Evolutionary conservation across 2,888 invertebrate genomes (phyloP), one percentile per base, ranked within the genome.

Genomic region (Cheilosia variabilis): DNA sequence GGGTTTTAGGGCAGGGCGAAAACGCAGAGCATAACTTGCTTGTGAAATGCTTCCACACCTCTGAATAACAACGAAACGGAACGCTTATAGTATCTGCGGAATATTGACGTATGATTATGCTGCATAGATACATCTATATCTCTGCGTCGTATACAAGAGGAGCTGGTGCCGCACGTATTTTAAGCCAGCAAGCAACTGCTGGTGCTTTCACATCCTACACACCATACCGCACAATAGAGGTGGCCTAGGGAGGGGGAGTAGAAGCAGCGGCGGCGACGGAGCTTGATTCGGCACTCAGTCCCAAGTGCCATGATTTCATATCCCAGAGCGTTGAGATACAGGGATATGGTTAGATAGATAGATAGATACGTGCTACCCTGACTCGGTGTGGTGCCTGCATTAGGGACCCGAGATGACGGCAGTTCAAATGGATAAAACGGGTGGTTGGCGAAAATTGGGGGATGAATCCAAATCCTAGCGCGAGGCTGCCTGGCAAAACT

Each of bases 221-320:
- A 24, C 55, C 57, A 19, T 62, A 65, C 69, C 50, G 34, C 57
- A 43, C 65, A 31, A 10, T 43, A 31, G 4, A 55, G 43, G 50
- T 27, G 19, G 41, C 41, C 52, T 2, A 65, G 57, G 65, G 58
- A 52, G 45, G 53, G 63, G 50, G 2, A 7, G 22, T 13, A 3
- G 31, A 31, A 24, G 52, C 4, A 13, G 24, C 52, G 22, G 24
- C 43, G 43, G 62, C 68, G 53, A 62, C 62, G 65, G 75, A 72
- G 72, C 81, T 86, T 81, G 81, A 80, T 71, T 84, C 86, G 86
- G 77, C 82, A 78, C 82, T 87, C 87, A 63, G 82, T 87, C 68
- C 82, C 82, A 87, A 87, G 87, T 87, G 87, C 87, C 87, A 87
- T 87, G 87, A 87, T 87, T 87, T 87, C 78, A 77, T 87, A 87